These are phyloP conservation scores for Dione juno DNA, from an alignment of 2,888 invertebrate species.

Conservation along the genomic window DNA sequence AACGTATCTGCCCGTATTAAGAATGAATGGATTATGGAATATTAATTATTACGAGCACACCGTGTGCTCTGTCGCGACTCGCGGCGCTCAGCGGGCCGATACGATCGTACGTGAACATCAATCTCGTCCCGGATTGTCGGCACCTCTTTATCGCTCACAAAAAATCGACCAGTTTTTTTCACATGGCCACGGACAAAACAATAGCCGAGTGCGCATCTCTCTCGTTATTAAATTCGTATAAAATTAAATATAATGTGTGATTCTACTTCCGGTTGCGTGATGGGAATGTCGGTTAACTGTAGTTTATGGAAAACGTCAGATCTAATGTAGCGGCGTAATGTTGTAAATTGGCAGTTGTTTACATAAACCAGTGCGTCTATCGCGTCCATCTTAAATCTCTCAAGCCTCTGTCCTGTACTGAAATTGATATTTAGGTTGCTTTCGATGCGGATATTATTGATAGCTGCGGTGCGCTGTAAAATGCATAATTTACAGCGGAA, in stretches of 20 bases:
- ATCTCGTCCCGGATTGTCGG: slow-evolving; percentile 78
- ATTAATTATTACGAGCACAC: slow-evolving; percentile 70
- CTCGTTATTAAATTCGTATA: slow-evolving; percentile 84
- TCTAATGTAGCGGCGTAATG: slow-evolving; percentile 44
- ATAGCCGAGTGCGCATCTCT: slow-evolving; percentile 70
- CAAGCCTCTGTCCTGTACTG: slow-evolving; percentile 33
- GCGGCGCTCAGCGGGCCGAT: slow-evolving; percentile 67
- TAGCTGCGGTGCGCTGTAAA: slow-evolving; percentile 67
- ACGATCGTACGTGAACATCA: slow-evolving; percentile 74
- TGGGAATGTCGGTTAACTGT: slow-evolving; percentile 75
- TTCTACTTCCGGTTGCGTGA: slow-evolving; percentile 79
- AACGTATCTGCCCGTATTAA: slow-evolving; percentile 58
- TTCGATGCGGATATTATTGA: slow-evolving; percentile 68
- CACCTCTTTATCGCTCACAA: slow-evolving; percentile 78
- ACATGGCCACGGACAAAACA: slow-evolving; percentile 72
- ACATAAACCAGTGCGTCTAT: slow-evolving; percentile 38
- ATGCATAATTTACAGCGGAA: slow-evolving; percentile 67
- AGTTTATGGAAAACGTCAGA: slow-evolving; percentile 56
- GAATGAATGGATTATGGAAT: slow-evolving; percentile 77
- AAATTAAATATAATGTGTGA: slow-evolving; percentile 83
- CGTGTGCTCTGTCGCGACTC: neutral
- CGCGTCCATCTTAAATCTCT: slow-evolving; percentile 41
- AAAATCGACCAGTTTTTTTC: slow-evolving; percentile 75
- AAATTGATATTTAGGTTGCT: slow-evolving; percentile 54
- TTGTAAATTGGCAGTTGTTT: slow-evolving; percentile 42